These are phyloP conservation scores for Chlorops oryzae DNA, from an alignment of 1,140 invertebrate species.

Conservation along the genomic window DNA sequence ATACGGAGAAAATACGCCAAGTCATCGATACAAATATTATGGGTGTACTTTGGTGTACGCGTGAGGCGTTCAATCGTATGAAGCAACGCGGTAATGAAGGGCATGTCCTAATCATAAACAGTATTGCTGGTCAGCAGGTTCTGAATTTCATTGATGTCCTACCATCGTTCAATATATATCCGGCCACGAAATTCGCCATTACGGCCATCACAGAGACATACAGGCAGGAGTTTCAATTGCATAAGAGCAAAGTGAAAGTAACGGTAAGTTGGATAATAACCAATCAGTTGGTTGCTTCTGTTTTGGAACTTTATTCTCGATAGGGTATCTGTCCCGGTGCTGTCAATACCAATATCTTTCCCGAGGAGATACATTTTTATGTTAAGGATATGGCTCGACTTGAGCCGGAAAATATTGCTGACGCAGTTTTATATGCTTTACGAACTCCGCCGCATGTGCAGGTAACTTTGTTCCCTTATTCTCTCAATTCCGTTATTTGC, in stretches of 20 bases:
- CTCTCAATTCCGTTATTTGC: background rate
- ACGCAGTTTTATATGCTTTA: slow-evolving; percentile 56
- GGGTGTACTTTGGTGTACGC: slow-evolving; percentile 60
- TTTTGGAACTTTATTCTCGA: background rate
- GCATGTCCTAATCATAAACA: slow-evolving; percentile 53
- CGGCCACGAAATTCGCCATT: slow-evolving; percentile 58
- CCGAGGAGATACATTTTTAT: slow-evolving; percentile 33
- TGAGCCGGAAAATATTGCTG: slow-evolving; percentile 51
- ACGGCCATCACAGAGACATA: slow-evolving; percentile 57
- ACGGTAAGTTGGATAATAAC: slow-evolving; percentile 41
- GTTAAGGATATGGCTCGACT: slow-evolving; percentile 34
- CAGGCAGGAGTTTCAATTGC: slow-evolving; percentile 53
- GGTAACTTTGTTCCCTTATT: slow-evolving; percentile 18
- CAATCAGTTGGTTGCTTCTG: background rate
- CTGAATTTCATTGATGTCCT: slow-evolving; percentile 43
- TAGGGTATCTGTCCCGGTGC: slow-evolving; percentile 55
- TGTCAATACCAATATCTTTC: slow-evolving; percentile 55
- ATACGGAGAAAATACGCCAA: slow-evolving; percentile 40
- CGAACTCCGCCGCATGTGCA: slow-evolving; percentile 57
- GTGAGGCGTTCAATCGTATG: slow-evolving; percentile 64
- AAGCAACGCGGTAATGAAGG: slow-evolving; percentile 57
- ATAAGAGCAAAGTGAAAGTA: slow-evolving; percentile 55
- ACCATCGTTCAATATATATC: slow-evolving; percentile 52
- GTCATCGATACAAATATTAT: slow-evolving; percentile 65
- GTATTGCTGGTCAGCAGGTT: slow-evolving; percentile 43